A percentile compares a stretch with the other conserved stretches of the same genome.
Conservation (phyloP, 2,797 vertebrate genomes). For the Coendou prehensilis region DNA sequence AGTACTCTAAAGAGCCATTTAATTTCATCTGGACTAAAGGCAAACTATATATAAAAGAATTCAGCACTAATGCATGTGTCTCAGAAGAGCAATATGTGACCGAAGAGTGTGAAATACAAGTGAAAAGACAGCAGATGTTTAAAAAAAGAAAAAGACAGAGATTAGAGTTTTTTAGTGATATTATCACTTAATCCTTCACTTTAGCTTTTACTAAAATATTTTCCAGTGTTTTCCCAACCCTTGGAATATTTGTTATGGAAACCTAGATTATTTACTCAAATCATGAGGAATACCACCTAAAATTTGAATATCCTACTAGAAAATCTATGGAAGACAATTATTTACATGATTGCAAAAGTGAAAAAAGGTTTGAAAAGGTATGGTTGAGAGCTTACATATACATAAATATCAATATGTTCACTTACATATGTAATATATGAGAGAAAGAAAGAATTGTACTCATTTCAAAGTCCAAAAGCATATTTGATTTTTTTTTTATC, state of each 20-base stretch:
- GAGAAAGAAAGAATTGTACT: rapidly evolving
- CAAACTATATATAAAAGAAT: conserved; percentile 62
- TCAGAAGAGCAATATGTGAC: conserved; percentile 24
- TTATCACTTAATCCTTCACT: conserved; percentile 37
- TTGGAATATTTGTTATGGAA: neutral
- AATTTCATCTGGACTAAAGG: conserved; percentile 77
- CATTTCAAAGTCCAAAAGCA: neutral
- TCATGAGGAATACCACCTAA: neutral
- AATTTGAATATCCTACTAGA: neutral
- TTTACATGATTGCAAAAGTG: neutral
- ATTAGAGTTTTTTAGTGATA: neutral
- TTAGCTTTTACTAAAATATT: conserved; percentile 66
- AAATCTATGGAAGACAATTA: neutral
- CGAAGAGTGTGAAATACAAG: conserved; percentile 42
- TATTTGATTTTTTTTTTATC: neutral
- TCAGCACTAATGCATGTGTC: conserved; percentile 40
- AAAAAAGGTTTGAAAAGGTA: rapidly evolving
- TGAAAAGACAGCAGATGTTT: conserved; percentile 59
- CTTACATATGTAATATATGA: no score
- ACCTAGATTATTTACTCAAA: neutral
- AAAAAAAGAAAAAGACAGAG: neutral
- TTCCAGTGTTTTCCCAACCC: neutral
- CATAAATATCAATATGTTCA: no score
- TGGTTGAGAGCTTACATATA: neutral
- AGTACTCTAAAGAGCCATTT: conserved; percentile 67